A percentile compares a stretch with the other conserved stretches of the same genome.
phyloP scores from a whole-genome alignment of 2,888 invertebrate genomes.

The Tryphoninae sp. region DNA sequence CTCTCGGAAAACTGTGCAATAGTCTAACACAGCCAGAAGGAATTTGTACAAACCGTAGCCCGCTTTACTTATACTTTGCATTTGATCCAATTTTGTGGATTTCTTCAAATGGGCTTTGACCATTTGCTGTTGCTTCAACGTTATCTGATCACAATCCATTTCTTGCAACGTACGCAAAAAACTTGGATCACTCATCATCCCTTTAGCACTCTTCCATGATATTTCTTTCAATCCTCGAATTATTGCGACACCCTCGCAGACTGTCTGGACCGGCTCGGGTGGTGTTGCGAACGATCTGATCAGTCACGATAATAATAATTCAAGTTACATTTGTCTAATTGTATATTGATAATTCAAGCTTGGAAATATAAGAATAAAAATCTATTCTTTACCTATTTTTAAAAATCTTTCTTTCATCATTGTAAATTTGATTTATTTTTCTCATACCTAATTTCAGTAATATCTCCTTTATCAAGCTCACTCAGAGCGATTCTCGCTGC shows the following conservation, averaged over 20 bases:
- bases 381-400: not conserved
- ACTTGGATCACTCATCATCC: slow-evolving; percentile 95
- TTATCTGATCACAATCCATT: slow-evolving; percentile 92
- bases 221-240: slow-evolving; percentile 92
- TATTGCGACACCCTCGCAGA: slow-evolving; percentile 95
- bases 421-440: not conserved
- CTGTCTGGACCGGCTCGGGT: slow-evolving; percentile 93
- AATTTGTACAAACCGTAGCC: slow-evolving; percentile 93
- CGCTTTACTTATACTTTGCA: slow-evolving; percentile 92
- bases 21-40: slow-evolving; percentile 93
- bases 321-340: not conserved
- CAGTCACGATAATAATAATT: not conserved
- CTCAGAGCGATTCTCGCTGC: slow-evolving; percentile 90
- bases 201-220: slow-evolving; percentile 95
- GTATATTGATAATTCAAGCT: not conserved
- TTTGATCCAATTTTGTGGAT: slow-evolving; percentile 89
- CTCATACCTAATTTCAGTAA: slow-evolving; percentile 89
- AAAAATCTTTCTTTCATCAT: not conserved
- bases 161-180: slow-evolving; percentile 91
- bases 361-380: not conserved
- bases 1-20: slow-evolving; percentile 93
- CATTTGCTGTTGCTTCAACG: slow-evolving; percentile 86
- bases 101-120: slow-evolving; percentile 89
- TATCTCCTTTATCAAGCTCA: slow-evolving; percentile 93
- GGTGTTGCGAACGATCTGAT: slow-evolving; percentile 93